Percentiles rank a stretch among this genome's conserved stretches.
Evolutionary conservation across 2,888 invertebrate genomes (phyloP).

Genomic region (Mesorhabditis spiculigera): DNA sequence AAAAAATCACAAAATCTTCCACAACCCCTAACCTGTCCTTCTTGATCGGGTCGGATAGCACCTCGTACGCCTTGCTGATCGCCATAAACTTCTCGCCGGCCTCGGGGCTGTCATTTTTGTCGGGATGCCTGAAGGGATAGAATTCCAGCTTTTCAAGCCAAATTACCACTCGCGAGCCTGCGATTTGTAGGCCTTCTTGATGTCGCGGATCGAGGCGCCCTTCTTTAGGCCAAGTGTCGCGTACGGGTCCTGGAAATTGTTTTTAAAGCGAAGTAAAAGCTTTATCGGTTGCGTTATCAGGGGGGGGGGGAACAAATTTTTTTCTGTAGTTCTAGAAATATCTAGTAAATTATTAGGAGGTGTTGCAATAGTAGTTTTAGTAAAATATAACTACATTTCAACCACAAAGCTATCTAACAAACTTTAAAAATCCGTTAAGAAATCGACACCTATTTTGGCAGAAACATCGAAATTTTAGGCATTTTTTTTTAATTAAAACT

Average conservation of each 20-base stretch:
- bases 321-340: too few species aligned
- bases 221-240: conserved; percentile 72
- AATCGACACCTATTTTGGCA: too few species aligned
- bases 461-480: too few species aligned
- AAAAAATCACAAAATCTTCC: neutral
- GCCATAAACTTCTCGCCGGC: conserved; percentile 50
- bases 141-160: conserved; percentile 3
- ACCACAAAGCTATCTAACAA: too few species aligned
- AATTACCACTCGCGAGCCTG: conserved; percentile 83
- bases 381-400: too few species aligned
- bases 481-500: too few species aligned
- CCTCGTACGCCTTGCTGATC: conserved; percentile 53
- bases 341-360: too few species aligned
- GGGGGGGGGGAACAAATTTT: too few species aligned
- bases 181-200: conserved; percentile 82
- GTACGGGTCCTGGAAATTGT: conserved; percentile 39
- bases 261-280: neutral
- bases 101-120: conserved; percentile 45
- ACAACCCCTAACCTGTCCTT: conserved; percentile 18
- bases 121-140: conserved; percentile 50
- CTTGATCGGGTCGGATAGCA: conserved; percentile 38
- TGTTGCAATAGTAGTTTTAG: too few species aligned
- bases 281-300: too few species aligned
- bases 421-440: too few species aligned
- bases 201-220: conserved; percentile 75